Percentiles rank a stretch among this genome's conserved stretches.
These are phyloP conservation scores for Trichonephila clavipes DNA, from an alignment of 1,140 invertebrate species.

Conservation along the genomic window DNA sequence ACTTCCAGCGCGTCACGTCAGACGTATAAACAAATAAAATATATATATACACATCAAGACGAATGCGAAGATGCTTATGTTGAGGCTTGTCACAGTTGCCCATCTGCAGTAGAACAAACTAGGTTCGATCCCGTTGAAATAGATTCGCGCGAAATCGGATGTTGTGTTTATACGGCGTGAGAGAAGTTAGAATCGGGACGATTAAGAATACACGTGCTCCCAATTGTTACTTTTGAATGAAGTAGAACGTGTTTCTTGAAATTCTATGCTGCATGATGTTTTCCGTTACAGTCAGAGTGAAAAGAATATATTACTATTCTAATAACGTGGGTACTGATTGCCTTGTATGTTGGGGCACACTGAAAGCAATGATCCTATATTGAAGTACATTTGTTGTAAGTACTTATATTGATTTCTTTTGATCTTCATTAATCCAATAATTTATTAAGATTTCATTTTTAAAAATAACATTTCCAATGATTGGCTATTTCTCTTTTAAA, in stretches of 20 bases:
- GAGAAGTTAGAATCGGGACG: neutral
- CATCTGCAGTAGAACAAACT: slow-evolving; percentile 62
- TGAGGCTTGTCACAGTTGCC: neutral
- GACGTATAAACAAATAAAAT: slow-evolving; percentile 64
- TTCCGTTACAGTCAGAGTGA: neutral
- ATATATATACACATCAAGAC: neutral
- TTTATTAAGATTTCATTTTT: neutral
- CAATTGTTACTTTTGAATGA: neutral
- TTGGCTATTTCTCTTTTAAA: too few species aligned
- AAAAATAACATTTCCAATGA: neutral
- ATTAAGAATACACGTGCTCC: slow-evolving; percentile 3
- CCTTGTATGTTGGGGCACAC: neutral
- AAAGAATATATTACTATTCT: neutral
- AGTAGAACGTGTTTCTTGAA: neutral
- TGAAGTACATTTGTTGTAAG: slow-evolving; percentile 65
- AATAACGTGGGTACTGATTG: neutral
- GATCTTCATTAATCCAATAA: neutral
- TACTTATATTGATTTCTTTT: neutral
- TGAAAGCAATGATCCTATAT: slow-evolving; percentile 36
- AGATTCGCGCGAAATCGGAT: neutral
- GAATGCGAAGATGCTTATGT: slow-evolving; percentile 19
- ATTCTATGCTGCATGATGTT: neutral
- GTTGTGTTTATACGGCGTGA: neutral
- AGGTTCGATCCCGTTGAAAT: neutral
- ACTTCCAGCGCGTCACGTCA: slow-evolving; percentile 44